phyloP scores from a whole-genome alignment of 2,888 invertebrate species.

The Noctua fimbriata region DNA sequence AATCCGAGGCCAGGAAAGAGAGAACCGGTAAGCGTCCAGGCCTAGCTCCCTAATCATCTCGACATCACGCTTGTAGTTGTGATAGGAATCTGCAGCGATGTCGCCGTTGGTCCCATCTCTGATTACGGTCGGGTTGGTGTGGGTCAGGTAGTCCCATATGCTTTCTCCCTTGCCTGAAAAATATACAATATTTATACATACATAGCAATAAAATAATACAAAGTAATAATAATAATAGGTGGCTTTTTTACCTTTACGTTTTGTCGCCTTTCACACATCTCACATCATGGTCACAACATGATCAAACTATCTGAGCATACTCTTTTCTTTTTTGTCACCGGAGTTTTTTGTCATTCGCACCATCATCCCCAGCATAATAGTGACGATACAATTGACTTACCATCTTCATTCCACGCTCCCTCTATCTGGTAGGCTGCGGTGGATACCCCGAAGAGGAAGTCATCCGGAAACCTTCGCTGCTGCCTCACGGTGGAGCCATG shows the following conservation, averaged over 20 bases:
- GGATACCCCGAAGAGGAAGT: slow-evolving; percentile 74
- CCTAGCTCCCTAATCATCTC: slow-evolving; percentile 84
- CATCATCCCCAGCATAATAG: not conserved
- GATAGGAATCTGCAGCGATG: slow-evolving; percentile 90
- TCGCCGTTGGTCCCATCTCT: slow-evolving; percentile 87
- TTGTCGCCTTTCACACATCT: not conserved
- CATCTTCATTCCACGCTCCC: slow-evolving; percentile 77
- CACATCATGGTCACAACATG: not conserved
- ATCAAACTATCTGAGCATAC: not conserved
- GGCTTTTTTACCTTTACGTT: not conserved
- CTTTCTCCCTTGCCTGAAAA: slow-evolving; percentile 74
- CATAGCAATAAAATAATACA: not conserved
- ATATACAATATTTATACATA: not conserved
- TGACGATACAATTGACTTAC: slow-evolving; percentile 53
- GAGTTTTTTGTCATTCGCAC: not conserved
- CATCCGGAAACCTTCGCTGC: slow-evolving; percentile 55
- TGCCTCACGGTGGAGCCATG: slow-evolving; percentile 25
- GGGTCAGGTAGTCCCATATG: slow-evolving; percentile 76
- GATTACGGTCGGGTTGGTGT: slow-evolving; percentile 69
- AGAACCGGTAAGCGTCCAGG: slow-evolving; percentile 88
- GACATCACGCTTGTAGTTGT: slow-evolving; percentile 90
- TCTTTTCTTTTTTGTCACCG: not conserved
- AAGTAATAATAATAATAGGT: not conserved
- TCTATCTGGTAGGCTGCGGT: slow-evolving; percentile 79
- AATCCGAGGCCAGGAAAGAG: slow-evolving; percentile 91